Evolutionary conservation across 2,888 invertebrate species (phyloP).

Genomic region (Netelia melanura): DNA sequence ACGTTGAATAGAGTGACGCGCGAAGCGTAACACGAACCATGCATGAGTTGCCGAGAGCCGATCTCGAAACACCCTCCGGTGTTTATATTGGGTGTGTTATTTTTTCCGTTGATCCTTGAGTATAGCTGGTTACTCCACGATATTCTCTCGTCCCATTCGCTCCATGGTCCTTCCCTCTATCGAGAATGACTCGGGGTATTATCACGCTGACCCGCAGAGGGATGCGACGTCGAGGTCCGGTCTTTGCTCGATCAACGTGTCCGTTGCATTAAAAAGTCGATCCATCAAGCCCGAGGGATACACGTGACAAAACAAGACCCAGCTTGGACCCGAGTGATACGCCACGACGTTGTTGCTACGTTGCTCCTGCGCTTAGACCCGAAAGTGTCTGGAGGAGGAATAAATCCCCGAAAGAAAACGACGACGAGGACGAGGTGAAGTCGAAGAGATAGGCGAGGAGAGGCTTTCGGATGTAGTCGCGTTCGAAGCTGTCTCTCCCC

Average conservation of each 20-base stretch:
- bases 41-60: conserved; percentile 29
- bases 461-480: conserved; percentile 69
- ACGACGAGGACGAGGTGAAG: conserved; percentile 29
- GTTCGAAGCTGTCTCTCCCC: conserved; percentile 57
- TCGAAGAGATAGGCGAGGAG: conserved; percentile 52
- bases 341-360: conserved; percentile 27
- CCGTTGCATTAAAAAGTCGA: conserved; percentile 81
- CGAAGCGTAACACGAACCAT: conserved; percentile 15
- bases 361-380: conserved; percentile 39
- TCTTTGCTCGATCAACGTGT: conserved; percentile 75
- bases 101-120: conserved; percentile 55
- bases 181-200: conserved; percentile 47
- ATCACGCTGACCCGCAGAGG: conserved; percentile 40
- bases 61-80: conserved; percentile 27
- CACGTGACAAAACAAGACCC: conserved; percentile 69
- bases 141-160: conserved; percentile 6
- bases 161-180: neutral
- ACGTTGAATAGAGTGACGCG: neutral
- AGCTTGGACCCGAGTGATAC: conserved; percentile 37
- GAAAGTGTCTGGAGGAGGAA: conserved; percentile 46
- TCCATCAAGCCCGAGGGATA: conserved; percentile 78
- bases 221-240: conserved; percentile 60
- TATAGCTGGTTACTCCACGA: conserved; percentile 24
- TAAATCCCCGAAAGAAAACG: conserved; percentile 36
- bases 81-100: conserved; percentile 59